Evolutionary conservation across 2,888 invertebrate genomes (phyloP), one percentile per base, ranked within the genome.

Genomic region (Rotaria magnacalcarata): DNA sequence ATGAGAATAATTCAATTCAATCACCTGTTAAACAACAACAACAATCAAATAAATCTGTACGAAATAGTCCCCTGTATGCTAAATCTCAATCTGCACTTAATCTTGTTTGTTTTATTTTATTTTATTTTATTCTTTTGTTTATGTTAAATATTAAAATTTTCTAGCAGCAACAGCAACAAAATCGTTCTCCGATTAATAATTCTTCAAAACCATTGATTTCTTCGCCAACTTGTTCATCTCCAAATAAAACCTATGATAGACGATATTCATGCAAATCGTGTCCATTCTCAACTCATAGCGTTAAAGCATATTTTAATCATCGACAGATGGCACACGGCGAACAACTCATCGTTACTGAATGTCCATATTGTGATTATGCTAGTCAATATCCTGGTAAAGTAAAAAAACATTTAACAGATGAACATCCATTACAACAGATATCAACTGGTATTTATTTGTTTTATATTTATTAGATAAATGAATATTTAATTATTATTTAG

Each of bases 231-330:
- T 21, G 43, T 47, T 80, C 47, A 43, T 47, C 75, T 24, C 47
- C 86, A 34, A 85, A 85, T 43, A 86, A 86, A 58, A 75, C 54
- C 8, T 86, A 86, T 84, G 86, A 86, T n/a, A 85, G 86, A 21
- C 86, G 85, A 27, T 86, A 86, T 54, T 52, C 86, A 54, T 86
- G 86, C 52, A 86, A 86, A 52, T 74, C 85, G 75, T 86, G 86
- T 27, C 75, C 85, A 43, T 86, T 86, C 60, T 86, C 84, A n/a
- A 86, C 86, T 21, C 85, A 86, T 41, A 86, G 85, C 43, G 75
- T 85, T 4, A 67, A 85, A 19, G 86, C 86, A 19, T 85, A 85
- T 47, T 85, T 86, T 50, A 85, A 86, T 74, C 86, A 86, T 54
- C 86, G 86, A 11, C 85, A 86, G 58, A 80, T 85, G 56, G 75